Evolutionary conservation across 2,888 invertebrate genomes (phyloP), one percentile per base, ranked within the genome.

Genomic region (Osmoderma eremita): DNA sequence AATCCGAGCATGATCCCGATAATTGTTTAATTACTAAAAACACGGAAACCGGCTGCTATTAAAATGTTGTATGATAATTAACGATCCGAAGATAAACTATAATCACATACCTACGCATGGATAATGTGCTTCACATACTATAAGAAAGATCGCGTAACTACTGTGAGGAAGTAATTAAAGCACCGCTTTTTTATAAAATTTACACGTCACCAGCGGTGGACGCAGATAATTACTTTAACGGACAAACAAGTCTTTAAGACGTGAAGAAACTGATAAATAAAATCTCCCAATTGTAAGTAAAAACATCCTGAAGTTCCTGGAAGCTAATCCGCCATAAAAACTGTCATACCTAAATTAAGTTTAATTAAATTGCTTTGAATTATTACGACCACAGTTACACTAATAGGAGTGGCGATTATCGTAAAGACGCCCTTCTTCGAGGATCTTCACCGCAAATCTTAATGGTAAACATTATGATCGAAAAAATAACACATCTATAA

Each of bases 1-100:
- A 50, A 50, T 22, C 50, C 6, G 0, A 13, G 24, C 50, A n/a
- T 24, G 50, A 50, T 50, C 50, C 13, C 24, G 50, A 30, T 50
- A 50, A n/a, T 50, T 50, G 24, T 50, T 50, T 50, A 50, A 50
- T 50, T 50, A 24, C 24, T 5, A 24, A 50, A 24, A 24, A 50
- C 50, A 24, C 50, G 50, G 50, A 50, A 50, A 30, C 22, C 3
- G 5, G 24, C n/a, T 50, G 24, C 24, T 50, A 50, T 49, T 50
- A 50, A 50, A n/a, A 22, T 50, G 24, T 24, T n/a, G n/a, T 48
- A 50, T 50, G 50, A 13, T 50, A 22, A 24, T 50, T 50, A 50
- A 22, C 50, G n/a, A 50, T 50, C 12, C 24, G 20, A 3, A 50
- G 50, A 50, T 20, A 50, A 50, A 24, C 12, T 50, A 22, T 13